Evolutionary conservation across 2,113 vertebrate genomes (phyloP).

Genomic region (Stomatorhinus ivindoensis): DNA sequence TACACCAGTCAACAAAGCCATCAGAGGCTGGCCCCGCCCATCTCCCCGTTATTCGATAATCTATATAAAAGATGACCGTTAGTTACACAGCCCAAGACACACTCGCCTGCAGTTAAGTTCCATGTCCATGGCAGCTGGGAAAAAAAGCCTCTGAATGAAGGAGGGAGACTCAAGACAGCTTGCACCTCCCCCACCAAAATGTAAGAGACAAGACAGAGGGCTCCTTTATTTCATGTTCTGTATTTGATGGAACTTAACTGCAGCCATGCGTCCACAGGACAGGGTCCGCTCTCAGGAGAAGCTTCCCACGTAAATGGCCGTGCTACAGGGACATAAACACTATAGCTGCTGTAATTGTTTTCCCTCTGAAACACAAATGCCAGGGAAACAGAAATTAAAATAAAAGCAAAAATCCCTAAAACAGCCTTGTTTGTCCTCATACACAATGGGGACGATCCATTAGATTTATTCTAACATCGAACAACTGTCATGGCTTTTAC

Average conservation of each 20-base stretch:
- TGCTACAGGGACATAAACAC: constrained; percentile 29
- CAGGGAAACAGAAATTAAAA: not conserved
- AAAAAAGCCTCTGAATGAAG: not conserved
- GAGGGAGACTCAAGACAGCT: not conserved
- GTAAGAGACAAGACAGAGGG: constrained; percentile 44
- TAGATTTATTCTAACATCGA: not conserved
- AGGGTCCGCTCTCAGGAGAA: constrained; percentile 43
- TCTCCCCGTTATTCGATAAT: constrained; percentile 20
- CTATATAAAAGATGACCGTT: constrained; percentile 25
- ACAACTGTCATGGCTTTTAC: not conserved
- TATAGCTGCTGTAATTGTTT: constrained; percentile 32
- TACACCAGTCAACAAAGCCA: not conserved
- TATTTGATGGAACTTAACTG: constrained; percentile 56
- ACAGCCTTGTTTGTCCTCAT: not conserved
- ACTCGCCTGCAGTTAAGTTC: constrained; percentile 1
- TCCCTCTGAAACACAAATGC: not conserved
- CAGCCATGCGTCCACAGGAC: constrained; percentile 51
- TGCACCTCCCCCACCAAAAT: not conserved
- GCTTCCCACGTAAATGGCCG: constrained; percentile 37
- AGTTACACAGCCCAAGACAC: constrained; percentile 30
- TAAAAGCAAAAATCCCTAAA: not conserved
- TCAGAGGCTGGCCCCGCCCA: not conserved
- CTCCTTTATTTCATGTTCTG: constrained; percentile 44
- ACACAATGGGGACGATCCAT: not conserved
- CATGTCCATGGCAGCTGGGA: not conserved